Percentiles rank a stretch among this genome's conserved stretches.
These are phyloP conservation scores for Calliopum simillimum DNA, from an alignment of 2,888 invertebrate genomes.

Conservation along the genomic window DNA sequence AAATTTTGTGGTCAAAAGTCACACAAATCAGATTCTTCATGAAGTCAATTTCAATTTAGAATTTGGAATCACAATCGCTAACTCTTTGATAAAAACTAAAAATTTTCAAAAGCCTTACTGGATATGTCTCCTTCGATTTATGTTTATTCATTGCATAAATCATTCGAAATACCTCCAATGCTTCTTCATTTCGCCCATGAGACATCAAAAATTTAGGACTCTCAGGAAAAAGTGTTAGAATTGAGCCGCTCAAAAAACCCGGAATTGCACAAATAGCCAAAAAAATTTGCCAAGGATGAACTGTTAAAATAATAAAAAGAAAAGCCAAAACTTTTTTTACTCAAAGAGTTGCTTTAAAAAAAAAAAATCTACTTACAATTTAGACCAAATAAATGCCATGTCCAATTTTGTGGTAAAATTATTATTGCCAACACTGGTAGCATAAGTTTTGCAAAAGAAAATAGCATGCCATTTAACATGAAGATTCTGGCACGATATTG, in stretches of 20 bases:
- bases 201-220: slow-evolving; percentile 57
- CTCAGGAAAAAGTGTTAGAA: slow-evolving; percentile 69
- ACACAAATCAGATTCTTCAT: no score
- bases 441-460: slow-evolving; percentile 73
- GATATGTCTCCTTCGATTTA: slow-evolving; percentile 61
- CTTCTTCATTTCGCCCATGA: slow-evolving; percentile 49
- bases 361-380: slow-evolving; percentile 38
- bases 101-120: slow-evolving; percentile 37
- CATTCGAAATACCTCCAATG: slow-evolving; percentile 59
- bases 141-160: slow-evolving; percentile 78
- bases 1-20: no score
- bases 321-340: neutral
- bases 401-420: slow-evolving; percentile 75
- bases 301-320: slow-evolving; percentile 39
- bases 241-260: slow-evolving; percentile 71
- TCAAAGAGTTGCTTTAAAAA: neutral
- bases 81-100: no score
- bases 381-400: slow-evolving; percentile 67
- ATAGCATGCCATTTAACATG: slow-evolving; percentile 75
- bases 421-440: slow-evolving; percentile 81
- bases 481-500: slow-evolving; percentile 76
- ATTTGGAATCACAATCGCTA: no score
- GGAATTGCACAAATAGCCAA: slow-evolving; percentile 72
- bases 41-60: no score
- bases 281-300: slow-evolving; percentile 67